These are phyloP conservation scores for Acronicta alni DNA, from an alignment of 2,888 invertebrate genomes.

Conservation along the genomic window DNA sequence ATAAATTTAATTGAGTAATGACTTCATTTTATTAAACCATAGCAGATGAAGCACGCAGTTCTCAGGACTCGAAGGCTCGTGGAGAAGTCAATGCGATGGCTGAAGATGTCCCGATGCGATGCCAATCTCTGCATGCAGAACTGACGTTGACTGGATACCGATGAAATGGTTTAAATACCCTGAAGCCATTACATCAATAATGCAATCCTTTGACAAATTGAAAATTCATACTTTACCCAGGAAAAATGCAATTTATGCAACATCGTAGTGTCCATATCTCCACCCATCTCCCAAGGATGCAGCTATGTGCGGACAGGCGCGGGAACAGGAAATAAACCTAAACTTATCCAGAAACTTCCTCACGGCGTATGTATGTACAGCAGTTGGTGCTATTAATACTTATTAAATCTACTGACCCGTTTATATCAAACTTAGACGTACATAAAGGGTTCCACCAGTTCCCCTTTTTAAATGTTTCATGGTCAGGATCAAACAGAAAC, in stretches of 20 bases:
- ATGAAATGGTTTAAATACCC: conserved; percentile 8
- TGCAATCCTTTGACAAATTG: conserved; percentile 21
- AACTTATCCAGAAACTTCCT: neutral
- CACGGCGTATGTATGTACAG: neutral
- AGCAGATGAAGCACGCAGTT: neutral
- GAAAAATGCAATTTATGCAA: neutral
- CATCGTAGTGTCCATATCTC: too few relatives aligned
- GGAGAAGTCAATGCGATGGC: neutral
- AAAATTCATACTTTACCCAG: conserved; percentile 41
- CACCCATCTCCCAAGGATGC: too few relatives aligned
- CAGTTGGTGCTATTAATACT: neutral
- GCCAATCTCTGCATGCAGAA: neutral
- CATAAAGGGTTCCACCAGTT: conserved; percentile 11
- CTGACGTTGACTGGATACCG: neutral
- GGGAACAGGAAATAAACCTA: neutral
- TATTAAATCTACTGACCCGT: conserved; percentile 5
- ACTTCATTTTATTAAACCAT: conserved; percentile 12
- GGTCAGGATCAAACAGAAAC: too few relatives aligned
- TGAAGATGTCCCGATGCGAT: conserved; percentile 9
- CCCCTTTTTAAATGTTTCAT: neutral
- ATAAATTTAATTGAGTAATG: conserved; percentile 2
- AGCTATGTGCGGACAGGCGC: too few relatives aligned
- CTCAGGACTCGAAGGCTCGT: conserved; percentile 10
- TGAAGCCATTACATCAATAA: conserved; percentile 9
- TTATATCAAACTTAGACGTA: neutral